Percentiles rank a stretch among this genome's conserved stretches.
These are phyloP conservation scores for Apostichopus leukothele DNA, from an alignment of 53 echinoderm and acorn worm species.

Conservation along the genomic window DNA sequence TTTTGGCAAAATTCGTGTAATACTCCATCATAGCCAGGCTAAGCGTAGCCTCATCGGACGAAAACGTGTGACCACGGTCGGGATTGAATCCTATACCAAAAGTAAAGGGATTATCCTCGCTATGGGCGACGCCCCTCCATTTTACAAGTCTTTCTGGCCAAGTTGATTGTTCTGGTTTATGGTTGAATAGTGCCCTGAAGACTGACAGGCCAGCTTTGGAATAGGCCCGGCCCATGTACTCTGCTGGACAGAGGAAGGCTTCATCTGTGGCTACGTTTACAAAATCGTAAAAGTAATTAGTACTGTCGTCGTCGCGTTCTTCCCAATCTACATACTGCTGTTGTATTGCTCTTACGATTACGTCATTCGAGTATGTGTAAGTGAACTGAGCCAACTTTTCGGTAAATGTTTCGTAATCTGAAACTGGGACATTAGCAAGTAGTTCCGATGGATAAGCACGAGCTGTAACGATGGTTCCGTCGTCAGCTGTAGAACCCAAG, in stretches of 20 bases:
- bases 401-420: constrained; percentile 51
- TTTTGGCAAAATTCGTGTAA: constrained; percentile 75
- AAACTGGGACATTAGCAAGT: background rate
- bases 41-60: constrained; percentile 48
- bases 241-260: constrained; percentile 63
- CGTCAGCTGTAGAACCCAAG: constrained; percentile 50
- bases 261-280: constrained; percentile 62
- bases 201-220: constrained; percentile 46
- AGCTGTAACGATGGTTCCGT: constrained; percentile 54
- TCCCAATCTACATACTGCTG: constrained; percentile 73
- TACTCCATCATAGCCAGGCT: constrained; percentile 55
- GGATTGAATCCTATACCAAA: constrained; percentile 71
- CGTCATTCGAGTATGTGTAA: constrained; percentile 63
- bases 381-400: constrained; percentile 50
- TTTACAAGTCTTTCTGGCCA: constrained; percentile 53
- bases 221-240: constrained; percentile 55
- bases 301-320: constrained; percentile 39
- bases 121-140: constrained; percentile 71
- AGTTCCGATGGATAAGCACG: constrained; percentile 50
- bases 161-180: constrained; percentile 52
- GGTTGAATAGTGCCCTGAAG: constrained; percentile 57
- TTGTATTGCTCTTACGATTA: constrained; percentile 56
- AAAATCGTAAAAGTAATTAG: constrained; percentile 69
- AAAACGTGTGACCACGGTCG: constrained; percentile 28
- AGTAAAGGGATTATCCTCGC: constrained; percentile 66